phyloP scores from a whole-genome alignment of 2,888 invertebrate genomes.

The Chloroclystis v-ata region DNA sequence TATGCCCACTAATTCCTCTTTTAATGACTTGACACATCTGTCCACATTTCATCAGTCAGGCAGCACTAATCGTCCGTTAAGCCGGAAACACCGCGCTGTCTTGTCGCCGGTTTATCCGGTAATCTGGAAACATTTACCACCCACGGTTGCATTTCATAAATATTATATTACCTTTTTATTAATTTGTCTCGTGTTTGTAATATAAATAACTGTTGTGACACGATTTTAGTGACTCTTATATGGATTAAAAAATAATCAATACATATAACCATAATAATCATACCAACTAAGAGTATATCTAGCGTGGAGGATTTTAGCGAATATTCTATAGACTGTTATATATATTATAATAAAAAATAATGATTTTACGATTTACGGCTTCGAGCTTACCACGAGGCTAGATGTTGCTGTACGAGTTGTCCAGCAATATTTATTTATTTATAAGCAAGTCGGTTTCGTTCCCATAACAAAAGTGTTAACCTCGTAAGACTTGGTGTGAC shows the following conservation, averaged over 20 bases:
- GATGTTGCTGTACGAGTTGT: too few relatives aligned
- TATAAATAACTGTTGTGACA: too few relatives aligned
- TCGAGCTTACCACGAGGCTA: too few relatives aligned
- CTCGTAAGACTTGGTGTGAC: not conserved
- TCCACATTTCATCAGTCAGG: conserved; percentile 15
- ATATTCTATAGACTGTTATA: too few relatives aligned
- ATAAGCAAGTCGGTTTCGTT: not conserved
- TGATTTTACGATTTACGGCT: too few relatives aligned
- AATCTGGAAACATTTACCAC: conserved; percentile 20
- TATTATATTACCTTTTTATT: conserved; percentile 1
- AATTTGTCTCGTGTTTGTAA: conserved; percentile 5
- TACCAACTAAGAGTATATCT: too few relatives aligned
- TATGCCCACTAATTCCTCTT: not conserved
- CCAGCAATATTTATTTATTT: not conserved
- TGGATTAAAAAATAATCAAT: too few relatives aligned
- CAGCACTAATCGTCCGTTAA: conserved; percentile 18
- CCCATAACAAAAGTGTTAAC: not conserved
- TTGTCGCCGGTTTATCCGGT: conserved; percentile 20
- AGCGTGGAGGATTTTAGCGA: too few relatives aligned
- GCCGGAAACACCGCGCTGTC: conserved; percentile 15
- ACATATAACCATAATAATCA: too few relatives aligned
- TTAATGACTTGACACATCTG: conserved; percentile 10
- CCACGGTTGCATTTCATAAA: not conserved
- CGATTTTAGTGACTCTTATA: too few relatives aligned
- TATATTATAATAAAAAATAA: too few relatives aligned